Evolutionary conservation across 2,888 invertebrate species (phyloP).

Genomic region (Bombyx huttoni): DNA sequence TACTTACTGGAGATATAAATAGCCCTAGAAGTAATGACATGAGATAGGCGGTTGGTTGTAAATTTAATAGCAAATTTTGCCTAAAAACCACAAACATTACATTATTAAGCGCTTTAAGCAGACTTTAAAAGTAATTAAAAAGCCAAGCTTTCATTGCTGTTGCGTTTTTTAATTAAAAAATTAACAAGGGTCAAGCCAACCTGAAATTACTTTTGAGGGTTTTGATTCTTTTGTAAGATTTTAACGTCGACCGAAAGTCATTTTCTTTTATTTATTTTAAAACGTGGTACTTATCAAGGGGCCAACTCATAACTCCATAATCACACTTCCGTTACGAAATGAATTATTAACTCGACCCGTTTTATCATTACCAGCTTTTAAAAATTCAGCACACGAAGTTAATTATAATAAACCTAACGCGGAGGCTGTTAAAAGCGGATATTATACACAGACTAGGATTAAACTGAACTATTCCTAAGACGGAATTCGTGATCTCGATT

Average conservation of each 20-base stretch:
- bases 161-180: neutral
- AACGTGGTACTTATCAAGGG: constrained; percentile 1
- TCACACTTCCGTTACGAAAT: constrained; percentile 1
- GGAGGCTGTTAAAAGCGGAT: neutral
- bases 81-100: neutral
- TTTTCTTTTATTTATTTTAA: neutral
- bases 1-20: no score
- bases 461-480: neutral
- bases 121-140: neutral
- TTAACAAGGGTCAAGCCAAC: neutral
- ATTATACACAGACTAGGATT: neutral
- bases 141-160: neutral
- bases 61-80: neutral
- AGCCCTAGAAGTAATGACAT: no score
- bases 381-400: neutral
- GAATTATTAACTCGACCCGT: constrained; percentile 6
- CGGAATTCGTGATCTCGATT: neutral
- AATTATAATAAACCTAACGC: neutral
- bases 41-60: no score
- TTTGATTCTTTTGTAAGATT: neutral
- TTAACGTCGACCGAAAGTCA: neutral
- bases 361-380: neutral
- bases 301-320: constrained; percentile 1
- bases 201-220: neutral
- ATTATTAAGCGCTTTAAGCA: neutral